A percentile compares a stretch with the other conserved stretches of the same genome.
These are phyloP conservation scores for Scaptomyza caliginosa DNA, from an alignment of 2,888 invertebrate species.

Conservation along the genomic window DNA sequence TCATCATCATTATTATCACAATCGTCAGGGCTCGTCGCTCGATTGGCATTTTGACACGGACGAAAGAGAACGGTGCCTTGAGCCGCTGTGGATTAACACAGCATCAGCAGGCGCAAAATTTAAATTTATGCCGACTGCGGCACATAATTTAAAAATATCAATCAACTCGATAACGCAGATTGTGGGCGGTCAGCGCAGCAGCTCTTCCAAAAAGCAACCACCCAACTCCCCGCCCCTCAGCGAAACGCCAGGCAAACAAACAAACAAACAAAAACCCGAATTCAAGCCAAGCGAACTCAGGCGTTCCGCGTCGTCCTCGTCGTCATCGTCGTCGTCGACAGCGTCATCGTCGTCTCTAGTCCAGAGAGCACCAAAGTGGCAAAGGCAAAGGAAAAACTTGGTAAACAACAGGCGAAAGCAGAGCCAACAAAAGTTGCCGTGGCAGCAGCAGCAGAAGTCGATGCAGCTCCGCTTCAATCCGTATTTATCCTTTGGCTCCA, in stretches of 20 bases:
- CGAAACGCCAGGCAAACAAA: slow-evolving; percentile 24
- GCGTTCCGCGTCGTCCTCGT: slow-evolving; percentile 20
- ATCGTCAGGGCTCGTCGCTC: slow-evolving; percentile 42
- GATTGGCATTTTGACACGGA: slow-evolving; percentile 79
- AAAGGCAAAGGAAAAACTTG: slow-evolving; percentile 67
- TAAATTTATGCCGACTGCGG: slow-evolving; percentile 77
- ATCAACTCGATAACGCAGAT: slow-evolving; percentile 77
- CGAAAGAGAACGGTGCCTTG: slow-evolving; percentile 40
- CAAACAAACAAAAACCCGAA: slow-evolving; percentile 52
- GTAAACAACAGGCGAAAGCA: slow-evolving; percentile 65
- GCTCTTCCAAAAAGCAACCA: neutral
- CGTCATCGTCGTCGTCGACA: neutral
- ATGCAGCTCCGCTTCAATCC: slow-evolving; percentile 73
- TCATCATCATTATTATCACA: slow-evolving; percentile 30
- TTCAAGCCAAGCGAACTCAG: slow-evolving; percentile 37
- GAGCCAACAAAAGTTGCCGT: slow-evolving; percentile 64
- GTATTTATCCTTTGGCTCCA: slow-evolving; percentile 72
- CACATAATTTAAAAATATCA: slow-evolving; percentile 79
- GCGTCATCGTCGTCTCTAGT: slow-evolving; percentile 18
- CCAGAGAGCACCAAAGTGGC: slow-evolving; percentile 61
- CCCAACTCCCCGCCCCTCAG: neutral
- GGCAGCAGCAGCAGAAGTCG: slow-evolving; percentile 57
- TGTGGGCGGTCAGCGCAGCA: slow-evolving; percentile 23
- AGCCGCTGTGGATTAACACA: slow-evolving; percentile 69
- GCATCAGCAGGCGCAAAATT: slow-evolving; percentile 67